Base-by-base conservation (phyloP, 2,113 vertebrate species). In the Abramis brama region DNA sequence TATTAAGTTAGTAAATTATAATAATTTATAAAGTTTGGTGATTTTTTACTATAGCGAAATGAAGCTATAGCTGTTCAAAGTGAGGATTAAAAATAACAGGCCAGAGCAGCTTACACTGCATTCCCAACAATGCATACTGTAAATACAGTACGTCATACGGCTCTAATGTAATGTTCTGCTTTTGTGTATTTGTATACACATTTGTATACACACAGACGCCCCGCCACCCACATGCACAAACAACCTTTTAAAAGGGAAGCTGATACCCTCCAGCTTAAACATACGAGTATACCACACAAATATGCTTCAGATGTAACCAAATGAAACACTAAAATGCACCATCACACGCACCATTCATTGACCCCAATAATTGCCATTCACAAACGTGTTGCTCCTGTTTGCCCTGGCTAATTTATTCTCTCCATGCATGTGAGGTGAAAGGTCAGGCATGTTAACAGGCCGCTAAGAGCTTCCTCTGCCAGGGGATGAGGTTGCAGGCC, bases 341-440 rank as follows among this genome's bases (percentile, higher is more conserved):
- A 60, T 62, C 21, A 79, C 39, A 23, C 33, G 27, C n/a, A 15
- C 8, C n/a, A 2, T 19, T 64, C 79, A 66, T 27, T 80, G 79
- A 80, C 36, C 59, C 59, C 79, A 66, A 80, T 64, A 80, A 81
- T 66, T 64, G 59, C 15, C 36, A 62, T 43, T 25, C 39, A 66
- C 59, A 64, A 64, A 47, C 7, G 8, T n/a, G 4, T 64, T 66
- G 39, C 39, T 81, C 79, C 39, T 45, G 39, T n/a, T 81, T 81
- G 27, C 62, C 13, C 50, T 59, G 33, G 60, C 6, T 21, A 57
- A 39, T 85, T 85, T 71, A 36, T 75, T 82, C 33, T 23, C 86
- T 88, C 89, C 86, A 9, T 83, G 84, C 68, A 17, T 62, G 60
- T 13, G 47, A 91, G 88, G 90, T 90, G 81, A 93, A 86, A 81